phyloP scores from a whole-genome alignment of 2,113 vertebrate species.

The Psittacus erithacus region DNA sequence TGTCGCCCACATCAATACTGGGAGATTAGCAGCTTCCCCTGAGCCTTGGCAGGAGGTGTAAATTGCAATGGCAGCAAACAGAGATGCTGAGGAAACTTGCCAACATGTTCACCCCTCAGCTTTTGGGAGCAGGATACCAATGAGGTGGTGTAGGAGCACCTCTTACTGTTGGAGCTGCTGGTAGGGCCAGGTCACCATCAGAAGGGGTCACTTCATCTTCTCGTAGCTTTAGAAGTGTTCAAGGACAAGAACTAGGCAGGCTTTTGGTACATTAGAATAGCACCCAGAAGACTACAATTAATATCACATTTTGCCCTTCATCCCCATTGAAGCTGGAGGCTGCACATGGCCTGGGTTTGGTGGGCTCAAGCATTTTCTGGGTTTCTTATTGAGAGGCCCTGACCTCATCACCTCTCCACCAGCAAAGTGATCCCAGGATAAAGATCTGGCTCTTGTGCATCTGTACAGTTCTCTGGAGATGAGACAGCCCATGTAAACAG shows the following conservation, averaged over 20 bases:
- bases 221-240: neutral
- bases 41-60: neutral
- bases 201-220: neutral
- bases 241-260: neutral
- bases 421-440: neutral
- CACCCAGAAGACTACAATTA: neutral
- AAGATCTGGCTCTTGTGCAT: neutral
- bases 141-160: neutral
- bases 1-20: neutral
- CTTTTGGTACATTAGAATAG: neutral
- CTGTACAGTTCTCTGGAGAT: neutral
- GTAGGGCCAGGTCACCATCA: neutral
- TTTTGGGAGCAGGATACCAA: neutral
- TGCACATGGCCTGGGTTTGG: fast-evolving
- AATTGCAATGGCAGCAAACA: neutral
- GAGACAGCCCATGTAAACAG: neutral
- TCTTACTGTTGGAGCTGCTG: neutral
- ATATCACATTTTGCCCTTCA: neutral
- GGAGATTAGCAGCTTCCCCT: neutral
- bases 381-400: neutral
- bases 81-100: neutral
- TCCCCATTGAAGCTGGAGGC: neutral
- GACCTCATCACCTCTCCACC: neutral
- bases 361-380: fast-evolving
- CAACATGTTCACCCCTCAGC: neutral